Conservation (phyloP, 2,888 invertebrate genomes). For the Drepana falcataria region DNA sequence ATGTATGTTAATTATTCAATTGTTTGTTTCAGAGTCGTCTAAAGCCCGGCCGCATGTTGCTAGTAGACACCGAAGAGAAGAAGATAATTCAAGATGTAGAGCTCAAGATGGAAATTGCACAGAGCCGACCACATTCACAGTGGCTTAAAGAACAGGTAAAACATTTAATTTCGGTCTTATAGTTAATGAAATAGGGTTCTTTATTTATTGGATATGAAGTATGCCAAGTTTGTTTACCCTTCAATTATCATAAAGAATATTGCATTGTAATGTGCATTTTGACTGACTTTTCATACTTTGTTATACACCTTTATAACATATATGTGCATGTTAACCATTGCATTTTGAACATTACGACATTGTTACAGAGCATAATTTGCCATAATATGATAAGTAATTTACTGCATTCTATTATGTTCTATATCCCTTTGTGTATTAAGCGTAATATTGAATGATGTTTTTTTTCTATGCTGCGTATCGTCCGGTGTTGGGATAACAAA, state of each 20-base stretch:
- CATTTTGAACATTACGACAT: not conserved
- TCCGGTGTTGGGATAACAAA: constrained; percentile 36
- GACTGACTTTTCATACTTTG: not conserved
- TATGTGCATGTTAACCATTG: not conserved
- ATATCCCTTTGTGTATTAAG: not conserved
- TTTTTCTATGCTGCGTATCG: constrained; percentile 47
- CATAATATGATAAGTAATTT: too few relatives aligned
- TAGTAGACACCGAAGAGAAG: constrained; percentile 96
- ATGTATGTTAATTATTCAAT: too few relatives aligned
- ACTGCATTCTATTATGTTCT: not conserved
- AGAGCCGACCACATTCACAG: constrained; percentile 90
- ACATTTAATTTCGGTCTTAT: not conserved
- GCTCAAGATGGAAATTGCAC: constrained; percentile 92
- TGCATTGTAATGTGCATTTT: too few relatives aligned
- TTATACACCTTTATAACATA: not conserved
- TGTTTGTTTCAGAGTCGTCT: constrained; percentile 87
- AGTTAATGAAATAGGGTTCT: not conserved
- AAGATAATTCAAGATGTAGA: constrained; percentile 95
- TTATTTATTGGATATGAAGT: not conserved
- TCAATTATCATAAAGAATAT: not conserved
- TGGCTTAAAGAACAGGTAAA: constrained; percentile 94
- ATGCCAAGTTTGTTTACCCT: not conserved
- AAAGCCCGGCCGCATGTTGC: constrained; percentile 98
- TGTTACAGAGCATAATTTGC: not conserved
- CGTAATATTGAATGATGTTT: constrained; percentile 17